These are phyloP conservation scores for Drepana falcataria DNA, from an alignment of 2,888 invertebrate genomes.

Conservation along the genomic window DNA sequence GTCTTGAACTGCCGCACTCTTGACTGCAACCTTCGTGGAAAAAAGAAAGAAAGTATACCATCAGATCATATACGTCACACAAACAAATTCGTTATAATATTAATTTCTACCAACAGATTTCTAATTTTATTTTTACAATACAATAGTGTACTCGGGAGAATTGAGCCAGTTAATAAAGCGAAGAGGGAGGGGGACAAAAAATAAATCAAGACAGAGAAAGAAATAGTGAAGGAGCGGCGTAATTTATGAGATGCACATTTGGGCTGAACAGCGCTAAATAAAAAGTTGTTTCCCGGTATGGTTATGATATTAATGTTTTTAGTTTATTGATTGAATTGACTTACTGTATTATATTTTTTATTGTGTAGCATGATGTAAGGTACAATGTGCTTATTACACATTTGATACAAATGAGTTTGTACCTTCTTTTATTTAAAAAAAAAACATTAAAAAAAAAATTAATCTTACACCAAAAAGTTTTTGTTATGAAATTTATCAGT, in stretches of 20 bases:
- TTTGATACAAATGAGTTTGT: no score
- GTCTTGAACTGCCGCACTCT: no score
- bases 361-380: neutral
- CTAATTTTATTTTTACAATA: slow-evolving; percentile 44
- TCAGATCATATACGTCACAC: no score
- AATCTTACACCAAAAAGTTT: no score
- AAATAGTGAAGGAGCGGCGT: slow-evolving; percentile 60
- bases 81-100: neutral
- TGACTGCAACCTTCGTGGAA: no score
- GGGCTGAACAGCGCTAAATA: slow-evolving; percentile 69
- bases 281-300: slow-evolving; percentile 62
- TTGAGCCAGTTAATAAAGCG: slow-evolving; percentile 62
- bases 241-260: slow-evolving; percentile 77
- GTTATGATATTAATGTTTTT: slow-evolving; percentile 50
- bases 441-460: no score
- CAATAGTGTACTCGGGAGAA: slow-evolving; percentile 51
- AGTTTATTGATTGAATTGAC: slow-evolving; percentile 14
- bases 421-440: no score
- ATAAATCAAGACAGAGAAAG: slow-evolving; percentile 56
- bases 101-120: slow-evolving; percentile 26
- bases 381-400: no score
- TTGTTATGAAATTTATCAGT: no score
- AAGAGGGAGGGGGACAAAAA: slow-evolving; percentile 52
- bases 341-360: neutral
- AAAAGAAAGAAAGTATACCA: no score